Conservation (phyloP, 2,888 invertebrate genomes). For the Apeira syringaria region DNA sequence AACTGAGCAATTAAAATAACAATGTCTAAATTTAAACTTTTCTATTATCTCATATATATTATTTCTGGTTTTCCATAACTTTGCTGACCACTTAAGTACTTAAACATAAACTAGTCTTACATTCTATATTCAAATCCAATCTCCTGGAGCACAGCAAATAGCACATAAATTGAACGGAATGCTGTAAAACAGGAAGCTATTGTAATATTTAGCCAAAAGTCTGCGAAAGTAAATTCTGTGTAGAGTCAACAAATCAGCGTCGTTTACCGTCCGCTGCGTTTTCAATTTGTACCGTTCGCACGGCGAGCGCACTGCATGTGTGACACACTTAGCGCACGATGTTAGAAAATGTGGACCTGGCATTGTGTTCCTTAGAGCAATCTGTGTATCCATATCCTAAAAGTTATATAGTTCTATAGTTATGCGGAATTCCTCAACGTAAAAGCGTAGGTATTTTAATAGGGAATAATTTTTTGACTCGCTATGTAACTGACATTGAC, state of each 20-base stretch:
- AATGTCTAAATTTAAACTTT: too few relatives aligned
- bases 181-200: slow-evolving; percentile 15
- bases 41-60: too few relatives aligned
- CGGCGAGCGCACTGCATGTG: slow-evolving; percentile 61
- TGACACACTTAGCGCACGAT: slow-evolving; percentile 18
- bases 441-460: too few relatives aligned
- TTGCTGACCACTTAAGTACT: too few relatives aligned
- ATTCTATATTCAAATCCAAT: slow-evolving; percentile 6
- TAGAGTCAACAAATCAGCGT: slow-evolving; percentile 71
- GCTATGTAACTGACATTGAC: too few relatives aligned
- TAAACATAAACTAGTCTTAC: too few relatives aligned
- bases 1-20: too few relatives aligned
- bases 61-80: too few relatives aligned
- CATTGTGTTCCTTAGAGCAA: neutral
- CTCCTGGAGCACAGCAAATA: slow-evolving; percentile 8
- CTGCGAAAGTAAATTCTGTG: slow-evolving; percentile 33
- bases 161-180: slow-evolving; percentile 18
- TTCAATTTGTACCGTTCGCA: slow-evolving; percentile 71
- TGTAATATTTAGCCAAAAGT: slow-evolving; percentile 31
- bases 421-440: too few relatives aligned
- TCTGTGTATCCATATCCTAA: too few relatives aligned
- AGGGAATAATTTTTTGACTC: too few relatives aligned
- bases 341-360: slow-evolving; percentile 14
- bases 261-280: slow-evolving; percentile 72
- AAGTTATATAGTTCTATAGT: too few relatives aligned